A percentile compares a stretch with the other conserved stretches of the same genome.
Conservation (phyloP, 23 tunicate species). For the Styela clava region DNA sequence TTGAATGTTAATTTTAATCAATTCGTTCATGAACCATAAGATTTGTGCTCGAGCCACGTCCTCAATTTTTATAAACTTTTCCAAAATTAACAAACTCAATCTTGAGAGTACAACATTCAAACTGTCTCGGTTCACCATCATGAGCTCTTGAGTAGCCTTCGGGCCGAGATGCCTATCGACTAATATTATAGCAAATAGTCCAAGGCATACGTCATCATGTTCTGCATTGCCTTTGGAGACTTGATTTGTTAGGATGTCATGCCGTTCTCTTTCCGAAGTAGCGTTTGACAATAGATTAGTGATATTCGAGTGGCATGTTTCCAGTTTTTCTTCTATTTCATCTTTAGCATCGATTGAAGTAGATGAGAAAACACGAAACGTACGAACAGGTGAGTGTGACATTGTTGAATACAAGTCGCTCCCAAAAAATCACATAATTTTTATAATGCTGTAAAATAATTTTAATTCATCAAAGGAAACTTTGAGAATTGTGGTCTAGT, state of each 20-base stretch:
- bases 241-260: slow-evolving; percentile 72
- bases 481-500: too few relatives aligned
- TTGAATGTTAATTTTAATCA: slow-evolving; percentile 50
- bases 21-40: slow-evolving; percentile 66
- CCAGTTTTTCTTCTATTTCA: slow-evolving; percentile 84
- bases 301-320: slow-evolving; percentile 31
- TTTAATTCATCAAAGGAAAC: too few relatives aligned
- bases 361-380: slow-evolving; percentile 40
- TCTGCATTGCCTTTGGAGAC: slow-evolving; percentile 72
- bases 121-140: slow-evolving; percentile 90
- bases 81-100: slow-evolving; percentile 51
- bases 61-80: slow-evolving; percentile 45
- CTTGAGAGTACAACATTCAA: slow-evolving; percentile 45
- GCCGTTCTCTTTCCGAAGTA: slow-evolving; percentile 68
- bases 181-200: slow-evolving; percentile 58
- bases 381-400: slow-evolving; percentile 30
- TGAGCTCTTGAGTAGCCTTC: slow-evolving; percentile 72
- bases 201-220: slow-evolving; percentile 79
- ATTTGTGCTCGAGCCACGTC: slow-evolving; percentile 58
- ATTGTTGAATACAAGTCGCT: slow-evolving; percentile 15
- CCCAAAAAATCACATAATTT: too few relatives aligned
- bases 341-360: slow-evolving; percentile 64
- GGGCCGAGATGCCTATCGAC: slow-evolving; percentile 50
- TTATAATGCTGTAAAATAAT: too few relatives aligned
- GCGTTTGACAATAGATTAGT: slow-evolving; percentile 36